Evolutionary conservation across 2,888 invertebrate genomes (phyloP).

Genomic region (Drosophila setosimentum): DNA sequence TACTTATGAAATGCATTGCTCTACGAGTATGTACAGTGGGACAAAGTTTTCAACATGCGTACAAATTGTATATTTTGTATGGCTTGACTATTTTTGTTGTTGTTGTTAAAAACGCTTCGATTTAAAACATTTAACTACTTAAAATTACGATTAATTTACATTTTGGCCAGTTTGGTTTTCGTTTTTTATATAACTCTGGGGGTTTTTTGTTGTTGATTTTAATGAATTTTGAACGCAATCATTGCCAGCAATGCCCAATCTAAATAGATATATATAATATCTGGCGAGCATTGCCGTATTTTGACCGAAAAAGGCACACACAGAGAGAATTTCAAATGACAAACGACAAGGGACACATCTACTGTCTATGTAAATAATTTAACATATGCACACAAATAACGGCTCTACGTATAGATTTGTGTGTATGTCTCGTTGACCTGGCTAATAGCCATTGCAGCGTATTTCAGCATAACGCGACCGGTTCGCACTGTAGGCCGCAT

Average conservation of each 20-base stretch:
- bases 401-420: conserved; percentile 17
- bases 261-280: conserved; percentile 18
- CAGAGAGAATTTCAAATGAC: conserved; percentile 78
- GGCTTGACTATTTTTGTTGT: conserved; percentile 31
- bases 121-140: conserved; percentile 77
- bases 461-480: conserved; percentile 72
- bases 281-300: conserved; percentile 65
- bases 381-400: conserved; percentile 12
- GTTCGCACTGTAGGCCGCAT: conserved; percentile 55
- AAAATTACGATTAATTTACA: conserved; percentile 48
- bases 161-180: conserved; percentile 62
- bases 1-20: conserved; percentile 66
- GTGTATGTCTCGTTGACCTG: conserved; percentile 1
- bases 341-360: conserved; percentile 62
- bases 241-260: conserved; percentile 55
- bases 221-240: conserved; percentile 73
- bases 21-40: conserved; percentile 74
- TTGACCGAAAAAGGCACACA: conserved; percentile 83
- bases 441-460: conserved; percentile 78
- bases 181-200: conserved; percentile 20
- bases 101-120: conserved; percentile 37
- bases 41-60: conserved; percentile 49
- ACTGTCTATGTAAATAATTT: conserved; percentile 21
- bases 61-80: conserved; percentile 23
- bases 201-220: conserved; percentile 13